Conservation (phyloP, 2,113 vertebrate genomes). For the Entosphenus tridentatus region DNA sequence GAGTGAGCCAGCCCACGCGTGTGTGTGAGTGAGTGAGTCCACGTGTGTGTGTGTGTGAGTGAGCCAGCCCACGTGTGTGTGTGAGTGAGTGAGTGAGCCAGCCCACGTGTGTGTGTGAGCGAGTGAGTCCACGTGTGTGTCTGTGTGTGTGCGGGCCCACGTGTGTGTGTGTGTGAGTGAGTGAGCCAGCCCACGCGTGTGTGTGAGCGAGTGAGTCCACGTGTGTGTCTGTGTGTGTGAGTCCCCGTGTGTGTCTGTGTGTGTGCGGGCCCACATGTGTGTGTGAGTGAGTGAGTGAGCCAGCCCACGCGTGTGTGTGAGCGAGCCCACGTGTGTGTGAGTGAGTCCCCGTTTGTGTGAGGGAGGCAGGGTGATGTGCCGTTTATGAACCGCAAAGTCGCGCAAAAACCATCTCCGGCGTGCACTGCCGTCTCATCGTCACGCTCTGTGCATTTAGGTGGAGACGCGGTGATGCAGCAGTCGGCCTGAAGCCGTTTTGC, state of each 20-base stretch:
- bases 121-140: background rate
- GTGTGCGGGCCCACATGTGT: background rate
- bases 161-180: slow-evolving; percentile 1
- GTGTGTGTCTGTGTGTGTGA: background rate
- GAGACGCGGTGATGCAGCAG: no score
- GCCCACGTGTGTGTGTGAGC: background rate
- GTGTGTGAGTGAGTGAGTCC: background rate
- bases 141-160: background rate
- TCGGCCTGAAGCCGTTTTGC: no score
- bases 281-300: background rate
- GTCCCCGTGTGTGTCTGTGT: background rate
- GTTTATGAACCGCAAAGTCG: no score
- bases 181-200: background rate
- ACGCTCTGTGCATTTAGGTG: no score
- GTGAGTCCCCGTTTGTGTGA: no score
- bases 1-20: background rate
- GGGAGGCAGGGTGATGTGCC: no score
- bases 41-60: background rate
- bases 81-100: background rate
- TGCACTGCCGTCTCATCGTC: no score
- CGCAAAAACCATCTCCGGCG: no score
- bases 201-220: background rate
- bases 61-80: background rate
- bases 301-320: background rate
- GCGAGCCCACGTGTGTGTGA: background rate